Evolutionary conservation across 2,888 invertebrate genomes (phyloP).

Genomic region (Gymnosoma rotundatum): DNA sequence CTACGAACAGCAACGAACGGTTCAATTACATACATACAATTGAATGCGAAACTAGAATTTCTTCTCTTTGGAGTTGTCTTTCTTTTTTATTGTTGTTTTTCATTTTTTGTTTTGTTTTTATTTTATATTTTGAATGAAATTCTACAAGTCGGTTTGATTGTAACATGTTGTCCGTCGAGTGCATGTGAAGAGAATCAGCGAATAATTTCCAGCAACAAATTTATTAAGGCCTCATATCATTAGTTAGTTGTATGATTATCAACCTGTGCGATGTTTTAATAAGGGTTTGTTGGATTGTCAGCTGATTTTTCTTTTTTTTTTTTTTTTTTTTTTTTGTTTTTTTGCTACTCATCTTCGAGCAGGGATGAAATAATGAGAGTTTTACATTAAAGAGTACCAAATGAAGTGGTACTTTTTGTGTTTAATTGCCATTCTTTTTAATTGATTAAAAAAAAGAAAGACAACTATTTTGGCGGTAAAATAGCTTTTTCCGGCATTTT

Average conservation of each 20-base stretch:
- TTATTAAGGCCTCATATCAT: slow-evolving; percentile 49
- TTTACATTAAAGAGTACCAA: not conserved
- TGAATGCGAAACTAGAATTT: slow-evolving; percentile 31
- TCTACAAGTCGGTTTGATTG: slow-evolving; percentile 65
- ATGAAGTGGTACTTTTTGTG: no score
- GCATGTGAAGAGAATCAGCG: slow-evolving; percentile 31
- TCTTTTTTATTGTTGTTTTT: not conserved
- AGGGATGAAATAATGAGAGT: slow-evolving; percentile 15
- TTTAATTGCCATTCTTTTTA: no score
- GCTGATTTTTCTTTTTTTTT: slow-evolving; percentile 31
- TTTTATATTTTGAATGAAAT: slow-evolving; percentile 44
- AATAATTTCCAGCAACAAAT: slow-evolving; percentile 33
- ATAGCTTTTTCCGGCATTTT: no score
- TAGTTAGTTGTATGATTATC: slow-evolving; percentile 62
- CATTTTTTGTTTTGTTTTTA: slow-evolving; percentile 24
- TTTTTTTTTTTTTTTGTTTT: not conserved
- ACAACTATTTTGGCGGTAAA: no score
- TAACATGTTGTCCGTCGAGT: slow-evolving; percentile 40
- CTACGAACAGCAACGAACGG: slow-evolving; percentile 39
- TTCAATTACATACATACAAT: slow-evolving; percentile 36
- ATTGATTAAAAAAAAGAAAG: no score
- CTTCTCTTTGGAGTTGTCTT: slow-evolving; percentile 6
- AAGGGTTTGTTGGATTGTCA: slow-evolving; percentile 55
- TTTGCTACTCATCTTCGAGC: not conserved
- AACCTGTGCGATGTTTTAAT: slow-evolving; percentile 31